These are phyloP conservation scores for Archivesica marissinica DNA, from an alignment of 1,140 invertebrate species.

Conservation along the genomic window DNA sequence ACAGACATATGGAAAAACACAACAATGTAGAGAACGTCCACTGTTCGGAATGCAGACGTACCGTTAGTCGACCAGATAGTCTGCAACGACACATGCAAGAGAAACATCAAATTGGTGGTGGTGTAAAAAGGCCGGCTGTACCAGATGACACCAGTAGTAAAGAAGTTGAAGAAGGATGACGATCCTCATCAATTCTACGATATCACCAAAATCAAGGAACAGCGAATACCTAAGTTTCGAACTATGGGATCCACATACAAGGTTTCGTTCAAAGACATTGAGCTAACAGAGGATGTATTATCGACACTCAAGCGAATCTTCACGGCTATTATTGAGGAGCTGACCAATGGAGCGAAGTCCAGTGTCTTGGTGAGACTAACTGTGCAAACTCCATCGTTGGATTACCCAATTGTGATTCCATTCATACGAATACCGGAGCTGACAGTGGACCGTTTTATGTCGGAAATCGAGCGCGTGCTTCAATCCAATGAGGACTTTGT, in stretches of 20 bases:
- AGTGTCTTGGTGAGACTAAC: conserved; percentile 8
- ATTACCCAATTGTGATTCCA: conserved; percentile 5
- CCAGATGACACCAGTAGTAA: background rate
- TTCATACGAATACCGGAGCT: conserved; percentile 12
- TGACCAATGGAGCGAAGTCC: conserved; percentile 4
- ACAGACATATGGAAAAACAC: no score
- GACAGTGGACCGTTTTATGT: conserved; percentile 20
- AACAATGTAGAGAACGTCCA: no score
- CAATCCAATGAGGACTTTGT: conserved; percentile 11
- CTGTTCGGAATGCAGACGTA: conserved; percentile 4
- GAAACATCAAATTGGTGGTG: conserved; percentile 17
- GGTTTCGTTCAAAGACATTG: background rate
- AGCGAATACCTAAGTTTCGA: background rate
- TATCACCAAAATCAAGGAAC: conserved; percentile 1
- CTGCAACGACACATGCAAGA: conserved; percentile 1
- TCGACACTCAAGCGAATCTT: background rate
- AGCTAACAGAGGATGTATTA: background rate
- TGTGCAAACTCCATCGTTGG: background rate
- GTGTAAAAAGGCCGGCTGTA: background rate
- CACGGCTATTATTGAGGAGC: background rate
- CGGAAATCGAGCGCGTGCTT: conserved; percentile 8
- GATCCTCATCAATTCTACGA: conserved; percentile 8
- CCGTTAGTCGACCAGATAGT: background rate
- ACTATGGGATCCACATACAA: background rate
- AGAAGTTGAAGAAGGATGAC: background rate